phyloP scores from a whole-genome alignment of 2,113 vertebrate species.

The Mugil cephalus region DNA sequence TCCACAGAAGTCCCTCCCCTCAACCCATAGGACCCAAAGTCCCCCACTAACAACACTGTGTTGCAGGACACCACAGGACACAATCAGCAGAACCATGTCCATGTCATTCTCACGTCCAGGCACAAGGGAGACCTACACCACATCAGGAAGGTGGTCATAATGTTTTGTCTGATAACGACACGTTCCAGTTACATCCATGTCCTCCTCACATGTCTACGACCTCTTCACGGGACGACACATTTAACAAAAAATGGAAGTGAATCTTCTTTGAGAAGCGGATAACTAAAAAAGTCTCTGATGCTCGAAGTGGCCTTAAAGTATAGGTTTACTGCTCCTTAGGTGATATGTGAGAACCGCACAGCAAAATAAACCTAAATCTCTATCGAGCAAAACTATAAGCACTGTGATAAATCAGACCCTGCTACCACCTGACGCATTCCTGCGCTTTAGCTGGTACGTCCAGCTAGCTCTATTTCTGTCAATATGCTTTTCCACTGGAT shows the following conservation, averaged over 20 bases:
- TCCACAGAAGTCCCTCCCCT: no score
- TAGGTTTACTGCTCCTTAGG: neutral
- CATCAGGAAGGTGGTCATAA: no score
- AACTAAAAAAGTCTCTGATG: neutral
- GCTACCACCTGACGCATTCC: neutral
- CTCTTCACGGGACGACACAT: neutral
- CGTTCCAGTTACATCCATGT: no score
- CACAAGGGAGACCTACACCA: no score
- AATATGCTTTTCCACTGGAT: constrained; percentile 42
- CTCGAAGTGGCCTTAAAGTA: neutral
- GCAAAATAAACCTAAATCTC: neutral
- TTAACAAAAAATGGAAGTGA: neutral
- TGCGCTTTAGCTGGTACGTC: constrained; percentile 9
- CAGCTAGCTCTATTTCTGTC: constrained; percentile 30
- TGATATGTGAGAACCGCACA: neutral
- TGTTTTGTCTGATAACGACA: no score
- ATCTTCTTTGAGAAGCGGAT: neutral
- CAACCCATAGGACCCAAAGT: no score
- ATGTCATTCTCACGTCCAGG: no score
- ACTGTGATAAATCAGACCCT: constrained; percentile 8
- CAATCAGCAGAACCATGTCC: no score
- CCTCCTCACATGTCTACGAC: no score
- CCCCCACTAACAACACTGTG: no score
- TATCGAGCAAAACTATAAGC: neutral
- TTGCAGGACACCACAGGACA: no score